phyloP scores from a whole-genome alignment of 2,113 vertebrate species.

The Vulpes lagopus region DNA sequence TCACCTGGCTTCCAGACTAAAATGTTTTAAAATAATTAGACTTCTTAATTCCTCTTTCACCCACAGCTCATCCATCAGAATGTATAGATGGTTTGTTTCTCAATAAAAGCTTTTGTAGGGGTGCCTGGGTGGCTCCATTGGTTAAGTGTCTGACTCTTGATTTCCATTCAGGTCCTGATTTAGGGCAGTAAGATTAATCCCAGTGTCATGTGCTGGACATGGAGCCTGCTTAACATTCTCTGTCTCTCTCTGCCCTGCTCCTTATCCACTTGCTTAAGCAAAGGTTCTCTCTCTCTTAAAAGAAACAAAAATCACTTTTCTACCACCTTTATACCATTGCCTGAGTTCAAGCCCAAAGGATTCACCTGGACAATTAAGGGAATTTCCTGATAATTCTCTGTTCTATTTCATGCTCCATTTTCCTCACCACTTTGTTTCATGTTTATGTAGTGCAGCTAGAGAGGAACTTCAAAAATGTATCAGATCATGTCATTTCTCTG shows the following conservation, averaged over 20 bases:
- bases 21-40: background rate
- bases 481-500: background rate
- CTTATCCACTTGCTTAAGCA: background rate
- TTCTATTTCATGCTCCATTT: background rate
- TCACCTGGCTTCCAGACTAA: background rate
- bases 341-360: background rate
- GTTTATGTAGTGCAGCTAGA: background rate
- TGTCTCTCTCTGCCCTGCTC: background rate
- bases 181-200: background rate
- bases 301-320: background rate
- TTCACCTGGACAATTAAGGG: background rate
- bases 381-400: background rate
- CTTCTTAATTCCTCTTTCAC: slow-evolving; percentile 2
- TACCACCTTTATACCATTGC: background rate
- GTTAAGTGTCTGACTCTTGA: background rate
- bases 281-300: background rate
- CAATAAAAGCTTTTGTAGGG: background rate
- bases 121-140: background rate
- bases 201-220: background rate
- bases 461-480: background rate
- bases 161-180: background rate
- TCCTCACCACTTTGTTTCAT: background rate
- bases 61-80: background rate
- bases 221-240: background rate
- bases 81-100: background rate